These are phyloP conservation scores for Tryphoninae sp. DNA, from an alignment of 2,888 invertebrate genomes.

Conservation along the genomic window DNA sequence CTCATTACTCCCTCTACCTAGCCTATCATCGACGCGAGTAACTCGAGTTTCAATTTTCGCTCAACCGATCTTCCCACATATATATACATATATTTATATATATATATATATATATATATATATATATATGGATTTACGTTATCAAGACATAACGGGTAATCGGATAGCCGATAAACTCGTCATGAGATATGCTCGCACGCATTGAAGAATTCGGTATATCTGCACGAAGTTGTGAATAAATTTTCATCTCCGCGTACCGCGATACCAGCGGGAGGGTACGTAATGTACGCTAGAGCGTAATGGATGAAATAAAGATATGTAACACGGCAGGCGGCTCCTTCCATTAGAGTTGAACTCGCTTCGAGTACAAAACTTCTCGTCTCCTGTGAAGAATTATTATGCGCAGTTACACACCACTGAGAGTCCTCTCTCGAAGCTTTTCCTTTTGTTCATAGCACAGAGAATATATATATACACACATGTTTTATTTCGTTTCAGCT, in stretches of 20 bases:
- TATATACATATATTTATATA: too few relatives aligned
- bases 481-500: too few relatives aligned
- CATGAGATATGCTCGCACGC: constrained; percentile 28
- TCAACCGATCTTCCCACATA: constrained; percentile 30
- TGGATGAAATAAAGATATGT: constrained; percentile 42
- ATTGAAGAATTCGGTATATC: constrained; percentile 33
- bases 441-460: too few relatives aligned
- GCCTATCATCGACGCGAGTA: constrained; percentile 55
- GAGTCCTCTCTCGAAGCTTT: too few relatives aligned
- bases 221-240: constrained; percentile 41
- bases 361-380: constrained; percentile 23
- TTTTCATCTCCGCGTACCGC: constrained; percentile 6
- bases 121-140: not conserved
- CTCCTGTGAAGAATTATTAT: constrained; percentile 17
- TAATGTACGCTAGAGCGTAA: constrained; percentile 16
- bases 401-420: too few relatives aligned
- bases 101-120: too few relatives aligned
- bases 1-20: constrained; percentile 48
- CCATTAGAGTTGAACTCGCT: constrained; percentile 26
- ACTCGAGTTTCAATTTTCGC: constrained; percentile 59
- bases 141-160: constrained; percentile 7
- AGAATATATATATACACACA: too few relatives aligned
- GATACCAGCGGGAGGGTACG: not conserved
- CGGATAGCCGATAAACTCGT: constrained; percentile 53
- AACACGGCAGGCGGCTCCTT: constrained; percentile 6